Base-by-base conservation (phyloP, 2,888 invertebrate genomes). In the Aporophyla nigra region DNA sequence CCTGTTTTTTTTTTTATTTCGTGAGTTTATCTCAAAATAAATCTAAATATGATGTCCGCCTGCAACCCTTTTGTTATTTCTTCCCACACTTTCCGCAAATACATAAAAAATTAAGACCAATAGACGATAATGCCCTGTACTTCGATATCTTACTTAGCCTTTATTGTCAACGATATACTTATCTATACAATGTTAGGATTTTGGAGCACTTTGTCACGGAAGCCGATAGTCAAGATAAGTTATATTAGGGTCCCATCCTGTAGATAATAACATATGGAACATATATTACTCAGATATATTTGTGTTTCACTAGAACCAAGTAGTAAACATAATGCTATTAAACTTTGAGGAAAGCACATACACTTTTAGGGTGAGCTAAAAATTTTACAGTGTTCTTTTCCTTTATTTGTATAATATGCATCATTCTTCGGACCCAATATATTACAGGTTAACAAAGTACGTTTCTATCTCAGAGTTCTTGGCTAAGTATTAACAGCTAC, bases 161-260 rank as follows among this genome's bases (percentile, higher is more conserved):
- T 5, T 14, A 40, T 51, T 4, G 14, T 40, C 14, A 6, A 56
- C 33, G 33, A 58, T 71, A 56, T n/a, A 74, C 54, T 62, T 68
- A 74, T 68, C 58, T 62, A 19, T 14, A 27, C 3, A 27, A 24
- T 46, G 33, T 33, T 19, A 14, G n/a, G 46, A 73, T 33, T 53
- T 43, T 58, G 33, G 43, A 61, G 5, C 24, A 58, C 46, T 62
- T 51, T 40, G 33, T 66, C 27, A 51, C 73, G 83, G 74, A 82
- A 67, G 12, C 21, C 0, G 56, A 67, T 71, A 54, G n/a, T 83
- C 24, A 63, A 83, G 82, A 83, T 83, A 78, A 33, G 24, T 58
- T 68, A 70, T 54, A 82, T 70, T 56, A 16, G 54, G 66, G 74
- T 71, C 54, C 49, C 70, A 78, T 79, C 84, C 79, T 74, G 66